Conservation (phyloP, 2,113 vertebrate genomes). For the Boleophthalmus pectinirostris region DNA sequence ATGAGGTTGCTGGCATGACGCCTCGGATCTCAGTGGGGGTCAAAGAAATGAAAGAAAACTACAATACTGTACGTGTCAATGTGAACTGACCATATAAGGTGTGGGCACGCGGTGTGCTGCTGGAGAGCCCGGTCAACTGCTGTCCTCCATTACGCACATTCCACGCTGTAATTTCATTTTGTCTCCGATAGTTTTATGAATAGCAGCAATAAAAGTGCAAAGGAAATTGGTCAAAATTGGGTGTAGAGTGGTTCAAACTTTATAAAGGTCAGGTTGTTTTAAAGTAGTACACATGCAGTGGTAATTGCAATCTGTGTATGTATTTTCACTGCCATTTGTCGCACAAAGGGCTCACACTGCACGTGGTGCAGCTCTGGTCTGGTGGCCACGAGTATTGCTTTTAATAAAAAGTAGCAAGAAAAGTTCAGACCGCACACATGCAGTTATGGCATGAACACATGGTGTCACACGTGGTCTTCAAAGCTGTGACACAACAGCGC, state of each 20-base stretch:
- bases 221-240: neutral
- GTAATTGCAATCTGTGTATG: neutral
- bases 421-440: too few relatives aligned
- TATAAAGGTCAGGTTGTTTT: neutral
- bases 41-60: constrained; percentile 35
- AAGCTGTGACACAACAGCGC: too few relatives aligned
- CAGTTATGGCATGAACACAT: too few relatives aligned
- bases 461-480: too few relatives aligned
- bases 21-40: constrained; percentile 39
- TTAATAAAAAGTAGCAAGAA: too few relatives aligned
- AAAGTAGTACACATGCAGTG: neutral
- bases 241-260: too few relatives aligned
- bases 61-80: constrained; percentile 20
- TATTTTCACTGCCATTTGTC: neutral
- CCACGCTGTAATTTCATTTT: too few relatives aligned
- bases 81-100: constrained; percentile 18
- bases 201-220: neutral
- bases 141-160: neutral
- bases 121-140: neutral
- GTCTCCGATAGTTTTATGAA: neutral
- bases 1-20: constrained; percentile 20
- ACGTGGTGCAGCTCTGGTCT: too few relatives aligned
- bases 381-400: too few relatives aligned
- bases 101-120: neutral
- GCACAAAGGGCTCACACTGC: too few relatives aligned